Evolutionary conservation across 2,888 invertebrate species (phyloP), one percentile per base, ranked within the genome.

Genomic region (Caenorhabditis imperialis): DNA sequence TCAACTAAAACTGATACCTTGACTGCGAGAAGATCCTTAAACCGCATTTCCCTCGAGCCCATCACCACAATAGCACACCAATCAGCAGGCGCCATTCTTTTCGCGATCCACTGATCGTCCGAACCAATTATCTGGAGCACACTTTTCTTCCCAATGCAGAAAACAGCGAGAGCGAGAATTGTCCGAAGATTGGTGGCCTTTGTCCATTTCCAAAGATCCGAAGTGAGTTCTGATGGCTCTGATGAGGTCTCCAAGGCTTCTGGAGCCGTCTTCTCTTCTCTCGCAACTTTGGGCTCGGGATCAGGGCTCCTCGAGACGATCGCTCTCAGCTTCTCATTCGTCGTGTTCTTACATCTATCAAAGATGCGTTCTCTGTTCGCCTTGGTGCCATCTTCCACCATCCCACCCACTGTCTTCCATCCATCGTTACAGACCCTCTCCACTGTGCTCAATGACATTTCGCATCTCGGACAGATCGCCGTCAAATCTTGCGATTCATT

Each of bases 401-500:
- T 35, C 10, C 67, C 63, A 18, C 42, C 50, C 33, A 65, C 6
- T 4, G 40, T 53, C 27, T 20, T 44, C 63, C 72, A 72, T 5
- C 72, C 63, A 18, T 63, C 62, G 8, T 45, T 51, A 23, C 42
- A 62, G 62, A 65, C 61, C 12, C 65, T 70, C 16, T 67, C 67
- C 18, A 70, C 69, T 2, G 54, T 23, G 45, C 73, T 76, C 48
- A 76, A 38, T 22, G 71, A 61, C 38, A 67, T 71, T 33, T 79
- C 79, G 44, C 79, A 79, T 18, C 71, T 53, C 18, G 79, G 79
- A 44, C 79, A 79, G 8, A 79, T 71, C 33, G 54, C 25, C 5
- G 42, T 33, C 44, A 61, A 35, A 40, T 75, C 58, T 4, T 22
- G 8, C 12, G 16, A 1, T 3, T 48, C 20, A 3, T 18, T 2